These are phyloP conservation scores for Pteruthius melanotis DNA, from an alignment of 2,113 vertebrate genomes.

Conservation along the genomic window DNA sequence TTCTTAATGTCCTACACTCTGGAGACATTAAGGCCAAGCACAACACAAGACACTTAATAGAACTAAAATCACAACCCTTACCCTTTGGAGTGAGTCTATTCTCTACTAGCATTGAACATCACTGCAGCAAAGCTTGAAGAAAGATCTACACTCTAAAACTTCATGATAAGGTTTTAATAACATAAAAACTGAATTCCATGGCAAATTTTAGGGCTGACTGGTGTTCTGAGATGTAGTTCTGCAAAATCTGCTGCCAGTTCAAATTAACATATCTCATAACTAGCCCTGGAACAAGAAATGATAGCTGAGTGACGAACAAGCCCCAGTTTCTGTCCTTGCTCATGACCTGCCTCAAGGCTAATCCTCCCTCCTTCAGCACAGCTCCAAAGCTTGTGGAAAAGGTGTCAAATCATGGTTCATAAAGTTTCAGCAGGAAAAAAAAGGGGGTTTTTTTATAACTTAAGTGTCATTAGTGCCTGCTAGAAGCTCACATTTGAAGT, in stretches of 20 bases:
- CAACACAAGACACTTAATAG: neutral
- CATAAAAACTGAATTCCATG: neutral
- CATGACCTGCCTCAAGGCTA: neutral
- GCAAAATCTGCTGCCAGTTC: slow-evolving; percentile 10
- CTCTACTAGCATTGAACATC: neutral
- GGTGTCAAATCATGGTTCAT: neutral
- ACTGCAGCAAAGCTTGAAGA: neutral
- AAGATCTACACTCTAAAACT: neutral
- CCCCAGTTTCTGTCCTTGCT: neutral
- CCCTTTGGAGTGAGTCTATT: neutral
- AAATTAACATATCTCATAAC: neutral
- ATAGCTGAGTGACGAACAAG: neutral
- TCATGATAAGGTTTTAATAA: neutral
- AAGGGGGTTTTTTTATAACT: neutral
- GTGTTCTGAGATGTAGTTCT: neutral
- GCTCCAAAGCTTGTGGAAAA: neutral
- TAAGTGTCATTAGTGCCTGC: neutral
- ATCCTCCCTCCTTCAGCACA: neutral
- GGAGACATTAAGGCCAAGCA: neutral
- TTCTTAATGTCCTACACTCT: neutral
- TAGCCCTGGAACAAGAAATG: neutral
- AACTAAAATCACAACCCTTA: neutral
- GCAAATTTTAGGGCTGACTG: neutral
- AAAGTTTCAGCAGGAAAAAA: neutral
- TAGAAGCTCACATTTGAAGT: neutral